phyloP scores from a whole-genome alignment of 2,113 vertebrate genomes.

The Pituophis catenifer region DNA sequence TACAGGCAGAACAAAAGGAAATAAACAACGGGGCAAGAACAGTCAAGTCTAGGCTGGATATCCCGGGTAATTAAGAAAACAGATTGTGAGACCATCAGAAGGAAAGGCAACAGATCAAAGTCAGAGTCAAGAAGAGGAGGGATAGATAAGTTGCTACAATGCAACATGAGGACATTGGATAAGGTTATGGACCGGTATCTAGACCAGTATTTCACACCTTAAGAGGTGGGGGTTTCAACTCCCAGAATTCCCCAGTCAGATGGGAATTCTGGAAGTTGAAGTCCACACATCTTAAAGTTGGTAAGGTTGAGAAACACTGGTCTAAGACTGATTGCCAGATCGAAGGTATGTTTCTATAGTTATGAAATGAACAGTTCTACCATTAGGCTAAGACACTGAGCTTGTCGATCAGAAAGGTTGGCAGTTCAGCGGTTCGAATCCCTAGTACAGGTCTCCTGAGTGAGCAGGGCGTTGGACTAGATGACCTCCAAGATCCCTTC shows the following conservation, averaged over 20 bases:
- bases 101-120: neutral
- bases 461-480: no score
- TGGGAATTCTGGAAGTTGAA: neutral
- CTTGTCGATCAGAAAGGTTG: no score
- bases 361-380: neutral
- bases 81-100: neutral
- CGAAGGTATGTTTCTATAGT: neutral
- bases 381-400: no score
- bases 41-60: neutral
- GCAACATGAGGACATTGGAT: neutral
- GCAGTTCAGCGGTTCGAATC: no score
- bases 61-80: conserved; percentile 3
- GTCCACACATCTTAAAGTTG: neutral
- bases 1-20: neutral
- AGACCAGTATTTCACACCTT: neutral
- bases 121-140: neutral
- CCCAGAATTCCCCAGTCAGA: neutral
- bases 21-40: neutral
- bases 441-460: no score
- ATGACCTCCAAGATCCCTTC: no score
- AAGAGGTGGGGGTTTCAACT: neutral
- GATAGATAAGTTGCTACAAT: neutral
- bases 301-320: neutral
- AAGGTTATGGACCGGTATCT: neutral
- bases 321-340: neutral